These are phyloP conservation scores for Molanna angustata DNA, from an alignment of 2,888 invertebrate genomes.

Conservation along the genomic window DNA sequence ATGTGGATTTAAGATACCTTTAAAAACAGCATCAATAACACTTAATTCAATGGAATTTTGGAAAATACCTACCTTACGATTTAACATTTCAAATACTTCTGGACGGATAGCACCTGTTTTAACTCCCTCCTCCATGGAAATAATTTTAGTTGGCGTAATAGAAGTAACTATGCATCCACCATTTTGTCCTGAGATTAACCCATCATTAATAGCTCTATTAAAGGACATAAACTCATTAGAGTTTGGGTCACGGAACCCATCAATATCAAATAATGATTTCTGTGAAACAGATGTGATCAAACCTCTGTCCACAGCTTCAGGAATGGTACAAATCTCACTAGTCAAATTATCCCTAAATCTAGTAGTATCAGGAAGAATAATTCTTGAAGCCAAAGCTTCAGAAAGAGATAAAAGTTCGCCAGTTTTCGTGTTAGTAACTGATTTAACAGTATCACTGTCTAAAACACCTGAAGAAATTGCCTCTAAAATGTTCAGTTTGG, in stretches of 20 bases:
- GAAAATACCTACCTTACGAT: conserved; percentile 76
- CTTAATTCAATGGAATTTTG: conserved; percentile 73
- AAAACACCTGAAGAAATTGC: conserved; percentile 85
- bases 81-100: conserved; percentile 85
- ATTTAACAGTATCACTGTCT: conserved; percentile 80
- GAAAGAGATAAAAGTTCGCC: conserved; percentile 78
- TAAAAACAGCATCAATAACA: conserved; percentile 85
- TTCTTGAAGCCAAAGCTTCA: conserved; percentile 78
- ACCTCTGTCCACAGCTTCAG: conserved; percentile 87
- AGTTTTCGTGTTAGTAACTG: conserved; percentile 76
- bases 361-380: conserved; percentile 71
- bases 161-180: conserved; percentile 71
- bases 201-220: conserved; percentile 75
- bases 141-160: conserved; percentile 69
- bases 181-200: conserved; percentile 70
- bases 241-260: conserved; percentile 81
- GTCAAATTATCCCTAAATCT: conserved; percentile 74
- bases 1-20: conserved; percentile 82
- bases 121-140: conserved; percentile 78
- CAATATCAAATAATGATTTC: conserved; percentile 88
- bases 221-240: conserved; percentile 81
- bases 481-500: conserved; percentile 75
- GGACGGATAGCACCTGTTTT: conserved; percentile 74
- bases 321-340: conserved; percentile 69
- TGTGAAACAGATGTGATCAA: conserved; percentile 83